These are phyloP conservation scores for Heliconius hewitsoni DNA, from an alignment of 1,140 invertebrate species.

Conservation along the genomic window DNA sequence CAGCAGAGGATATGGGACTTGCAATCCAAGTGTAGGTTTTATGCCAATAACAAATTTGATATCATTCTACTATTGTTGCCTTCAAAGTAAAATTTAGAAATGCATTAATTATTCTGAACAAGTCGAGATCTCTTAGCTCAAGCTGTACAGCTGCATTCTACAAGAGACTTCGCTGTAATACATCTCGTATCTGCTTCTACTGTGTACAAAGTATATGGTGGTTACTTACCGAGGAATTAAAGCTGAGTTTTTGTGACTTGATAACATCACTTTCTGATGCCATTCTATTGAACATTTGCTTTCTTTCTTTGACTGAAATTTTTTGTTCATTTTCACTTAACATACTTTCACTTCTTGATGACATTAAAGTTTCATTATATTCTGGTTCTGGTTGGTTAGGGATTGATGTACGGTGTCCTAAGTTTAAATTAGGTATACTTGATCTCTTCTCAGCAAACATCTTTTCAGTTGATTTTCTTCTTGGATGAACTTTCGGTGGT, in stretches of 20 bases:
- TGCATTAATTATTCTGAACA: too few relatives aligned
- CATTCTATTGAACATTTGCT: slow-evolving; percentile 95
- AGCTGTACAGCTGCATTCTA: too few relatives aligned
- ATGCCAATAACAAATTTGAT: too few relatives aligned
- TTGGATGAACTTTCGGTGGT: slow-evolving; percentile 67
- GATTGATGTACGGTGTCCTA: slow-evolving; percentile 46
- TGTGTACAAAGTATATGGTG: not conserved
- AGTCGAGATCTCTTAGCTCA: too few relatives aligned
- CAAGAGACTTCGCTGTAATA: too few relatives aligned
- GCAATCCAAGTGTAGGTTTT: too few relatives aligned
- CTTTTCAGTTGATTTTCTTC: slow-evolving; percentile 64
- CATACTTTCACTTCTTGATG: slow-evolving; percentile 70
- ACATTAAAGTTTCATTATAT: slow-evolving; percentile 42
- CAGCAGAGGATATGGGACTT: too few relatives aligned
- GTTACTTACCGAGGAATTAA: slow-evolving; percentile 61
- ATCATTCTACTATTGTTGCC: too few relatives aligned
- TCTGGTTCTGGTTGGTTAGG: slow-evolving; percentile 48
- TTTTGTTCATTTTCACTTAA: slow-evolving; percentile 80
- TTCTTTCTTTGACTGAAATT: slow-evolving; percentile 94
- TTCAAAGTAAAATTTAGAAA: too few relatives aligned
- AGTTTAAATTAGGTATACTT: slow-evolving; percentile 41
- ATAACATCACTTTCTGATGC: slow-evolving; percentile 89
- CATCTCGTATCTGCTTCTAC: too few relatives aligned
- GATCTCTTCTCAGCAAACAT: slow-evolving; percentile 50
- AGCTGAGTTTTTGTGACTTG: slow-evolving; percentile 60